Conservation (phyloP, 2,113 vertebrate species). For the Bufo bufo region DNA sequence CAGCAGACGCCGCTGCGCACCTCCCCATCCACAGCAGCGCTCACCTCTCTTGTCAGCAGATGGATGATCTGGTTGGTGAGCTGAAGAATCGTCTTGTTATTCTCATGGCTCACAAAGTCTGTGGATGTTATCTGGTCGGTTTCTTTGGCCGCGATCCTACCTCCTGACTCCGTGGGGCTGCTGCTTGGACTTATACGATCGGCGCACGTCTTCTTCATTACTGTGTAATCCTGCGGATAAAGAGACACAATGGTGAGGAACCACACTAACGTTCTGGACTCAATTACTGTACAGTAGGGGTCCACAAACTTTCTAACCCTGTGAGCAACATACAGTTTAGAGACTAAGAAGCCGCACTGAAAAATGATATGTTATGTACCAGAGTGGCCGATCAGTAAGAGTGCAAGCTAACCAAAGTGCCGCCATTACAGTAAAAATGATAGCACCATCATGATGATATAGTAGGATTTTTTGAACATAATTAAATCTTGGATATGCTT, state of each 20-base stretch:
- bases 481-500: no score
- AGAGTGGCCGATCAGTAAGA: no score
- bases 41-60: neutral
- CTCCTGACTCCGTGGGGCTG: neutral
- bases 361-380: no score
- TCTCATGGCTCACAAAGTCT: neutral
- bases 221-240: neutral
- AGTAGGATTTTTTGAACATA: no score
- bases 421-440: neutral
- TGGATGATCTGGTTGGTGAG: neutral
- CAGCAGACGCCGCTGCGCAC: fast-evolving
- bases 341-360: neutral
- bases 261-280: no score
- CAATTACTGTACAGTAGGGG: neutral
- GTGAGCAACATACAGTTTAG: neutral
- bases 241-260: neutral
- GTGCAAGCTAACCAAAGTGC: neutral
- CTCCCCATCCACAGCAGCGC: neutral
- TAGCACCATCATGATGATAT: no score
- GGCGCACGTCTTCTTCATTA: neutral
- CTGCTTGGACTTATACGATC: neutral
- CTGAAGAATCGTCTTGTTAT: neutral
- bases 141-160: neutral
- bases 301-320: neutral
- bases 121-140: neutral